phyloP scores from a whole-genome alignment of 2,113 vertebrate genomes.

The Bos javanicus region DNA sequence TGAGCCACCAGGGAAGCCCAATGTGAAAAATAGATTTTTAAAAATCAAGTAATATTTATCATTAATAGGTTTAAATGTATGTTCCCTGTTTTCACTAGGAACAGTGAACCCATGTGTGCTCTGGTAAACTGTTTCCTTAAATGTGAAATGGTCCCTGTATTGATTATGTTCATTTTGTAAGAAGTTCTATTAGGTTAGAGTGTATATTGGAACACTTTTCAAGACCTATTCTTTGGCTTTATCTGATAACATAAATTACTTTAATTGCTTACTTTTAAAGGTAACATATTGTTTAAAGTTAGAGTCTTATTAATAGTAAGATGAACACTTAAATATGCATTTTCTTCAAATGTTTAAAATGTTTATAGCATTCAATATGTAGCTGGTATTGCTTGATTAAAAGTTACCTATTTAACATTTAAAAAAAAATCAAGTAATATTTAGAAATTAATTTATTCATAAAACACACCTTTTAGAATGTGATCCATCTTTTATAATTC shows the following conservation, averaged over 20 bases:
- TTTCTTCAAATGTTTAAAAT: constrained; percentile 11
- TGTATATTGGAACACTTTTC: neutral
- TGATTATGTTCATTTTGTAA: neutral
- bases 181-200: neutral
- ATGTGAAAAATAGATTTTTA: neutral
- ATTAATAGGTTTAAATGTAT: neutral
- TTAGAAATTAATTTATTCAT: neutral
- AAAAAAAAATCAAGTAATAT: neutral
- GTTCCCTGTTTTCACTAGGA: neutral
- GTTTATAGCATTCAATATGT: neutral
- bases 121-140: neutral
- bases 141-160: neutral
- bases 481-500: neutral
- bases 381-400: neutral
- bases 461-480: neutral
- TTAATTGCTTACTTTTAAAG: neutral
- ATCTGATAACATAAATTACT: neutral
- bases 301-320: neutral
- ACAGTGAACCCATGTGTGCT: neutral
- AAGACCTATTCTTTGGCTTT: neutral
- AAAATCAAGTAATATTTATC: neutral
- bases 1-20: neutral
- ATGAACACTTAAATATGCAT: neutral
- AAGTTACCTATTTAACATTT: neutral
- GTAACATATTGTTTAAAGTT: neutral